Evolutionary conservation across 1,140 invertebrate genomes (phyloP).

Genomic region (Trypoxylus dichotomus): DNA sequence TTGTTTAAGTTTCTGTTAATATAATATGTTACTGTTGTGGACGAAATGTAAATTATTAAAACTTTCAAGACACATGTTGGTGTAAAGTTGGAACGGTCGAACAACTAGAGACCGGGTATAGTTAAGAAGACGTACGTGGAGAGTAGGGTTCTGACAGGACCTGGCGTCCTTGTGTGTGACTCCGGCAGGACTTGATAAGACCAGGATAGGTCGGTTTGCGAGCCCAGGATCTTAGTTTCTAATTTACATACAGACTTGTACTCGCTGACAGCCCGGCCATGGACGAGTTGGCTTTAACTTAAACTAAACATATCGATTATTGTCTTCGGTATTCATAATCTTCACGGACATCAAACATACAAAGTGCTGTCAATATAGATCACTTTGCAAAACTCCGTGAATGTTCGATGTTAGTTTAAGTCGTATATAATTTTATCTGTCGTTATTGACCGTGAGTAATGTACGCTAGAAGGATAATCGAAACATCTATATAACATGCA

Average conservation of each 20-base stretch:
- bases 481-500: background rate
- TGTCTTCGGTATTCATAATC: constrained; percentile 28
- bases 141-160: constrained; percentile 36
- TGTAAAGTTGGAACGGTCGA: constrained; percentile 28
- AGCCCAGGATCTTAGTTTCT: constrained; percentile 35
- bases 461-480: background rate
- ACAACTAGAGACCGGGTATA: constrained; percentile 27
- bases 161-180: constrained; percentile 35
- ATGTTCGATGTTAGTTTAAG: background rate
- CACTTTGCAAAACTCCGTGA: background rate
- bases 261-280: constrained; percentile 23
- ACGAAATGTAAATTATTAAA: constrained; percentile 26
- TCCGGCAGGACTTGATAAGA: constrained; percentile 36
- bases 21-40: constrained; percentile 24
- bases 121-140: constrained; percentile 31
- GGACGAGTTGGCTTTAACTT: constrained; percentile 26
- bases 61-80: constrained; percentile 25
- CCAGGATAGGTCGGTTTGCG: constrained; percentile 35
- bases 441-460: background rate
- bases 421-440: background rate
- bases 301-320: constrained; percentile 31
- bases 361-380: background rate
- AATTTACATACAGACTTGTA: constrained; percentile 36
- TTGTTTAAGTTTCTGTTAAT: constrained; percentile 26
- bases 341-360: constrained; percentile 7